Evolutionary conservation across 2,113 vertebrate genomes (phyloP), one percentile per base, ranked within the genome.

Genomic region (Leucosticte australis): DNA sequence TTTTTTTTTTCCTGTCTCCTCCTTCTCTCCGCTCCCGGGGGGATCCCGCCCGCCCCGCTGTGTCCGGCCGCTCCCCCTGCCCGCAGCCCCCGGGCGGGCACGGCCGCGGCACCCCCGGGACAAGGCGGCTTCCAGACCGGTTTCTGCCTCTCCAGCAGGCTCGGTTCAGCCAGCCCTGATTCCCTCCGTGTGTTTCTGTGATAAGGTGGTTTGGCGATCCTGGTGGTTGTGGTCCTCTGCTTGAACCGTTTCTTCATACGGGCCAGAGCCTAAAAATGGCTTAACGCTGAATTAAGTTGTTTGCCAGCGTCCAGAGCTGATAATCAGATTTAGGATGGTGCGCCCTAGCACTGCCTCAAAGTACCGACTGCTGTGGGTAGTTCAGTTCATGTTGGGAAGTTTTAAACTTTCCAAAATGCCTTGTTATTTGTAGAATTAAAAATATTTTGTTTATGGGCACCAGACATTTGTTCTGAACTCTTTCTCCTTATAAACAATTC

Each of bases 341-440:
- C 31, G 7, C 35, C n/a, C 68, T 8, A 21, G 73, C 37, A 5
- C 44, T 65, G 84, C 78, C 39, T 47, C 49, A 11, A 8, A 70
- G 70, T 17, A 5, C 47, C 1, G 27, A 5, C 78, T 15, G 56
- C 65, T 31, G 44, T 44, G 57, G 39, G 16, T 27, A 10, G 50
- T 23, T 50, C 33, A 4, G 0, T 5, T 55, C 24, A 0, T 11
- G n/a, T 13, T 5, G 3, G 35, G 11, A 11, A 77, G 7, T 44
- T 27, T 15, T 4, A 33, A 64, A 33, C 39, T 70, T 71, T 60
- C 28, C 42, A 8, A 35, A 84, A 44, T 12, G 31, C n/a, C 26
- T 84, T 8, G 3, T 19, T 92, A 28, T 31, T 64, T 65, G 69
- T n/a, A 87, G 80, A 68, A 17, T 21, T 71, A 3, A 49, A 71